Evolutionary conservation across 1,140 invertebrate genomes (phyloP).

Genomic region (Euglossa dilemma): DNA sequence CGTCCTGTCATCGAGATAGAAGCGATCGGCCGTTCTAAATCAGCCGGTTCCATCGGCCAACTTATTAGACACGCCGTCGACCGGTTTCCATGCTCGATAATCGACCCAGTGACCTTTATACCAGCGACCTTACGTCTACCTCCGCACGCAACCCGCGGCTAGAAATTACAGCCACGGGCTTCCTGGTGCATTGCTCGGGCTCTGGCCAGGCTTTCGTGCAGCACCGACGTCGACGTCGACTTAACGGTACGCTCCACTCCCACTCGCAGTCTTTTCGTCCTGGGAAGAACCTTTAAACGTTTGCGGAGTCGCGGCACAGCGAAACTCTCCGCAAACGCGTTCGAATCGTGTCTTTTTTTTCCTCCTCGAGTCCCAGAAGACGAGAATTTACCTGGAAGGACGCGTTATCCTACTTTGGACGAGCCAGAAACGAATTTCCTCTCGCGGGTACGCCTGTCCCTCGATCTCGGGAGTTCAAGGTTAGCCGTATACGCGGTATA

Average conservation of each 20-base stretch:
- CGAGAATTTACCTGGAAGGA: too few relatives aligned
- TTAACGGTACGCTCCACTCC: slow-evolving; percentile 13
- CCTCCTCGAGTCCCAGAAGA: too few relatives aligned
- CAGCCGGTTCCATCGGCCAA: slow-evolving; percentile 11
- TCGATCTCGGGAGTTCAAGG: too few relatives aligned
- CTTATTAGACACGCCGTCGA: slow-evolving; percentile 38
- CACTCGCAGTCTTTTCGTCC: background rate
- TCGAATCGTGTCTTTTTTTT: too few relatives aligned
- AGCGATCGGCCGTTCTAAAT: slow-evolving; percentile 19
- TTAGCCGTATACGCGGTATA: too few relatives aligned
- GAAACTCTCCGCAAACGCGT: too few relatives aligned
- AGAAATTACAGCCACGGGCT: slow-evolving; percentile 5
- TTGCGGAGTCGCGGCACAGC: background rate
- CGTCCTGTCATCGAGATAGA: slow-evolving; percentile 2
- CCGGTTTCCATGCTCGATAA: slow-evolving; percentile 48
- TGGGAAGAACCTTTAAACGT: background rate
- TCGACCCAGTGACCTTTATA: slow-evolving; percentile 57
- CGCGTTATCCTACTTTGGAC: too few relatives aligned
- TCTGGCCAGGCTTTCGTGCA: background rate
- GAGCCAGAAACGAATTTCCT: too few relatives aligned
- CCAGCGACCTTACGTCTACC: slow-evolving; percentile 6
- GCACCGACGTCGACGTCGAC: background rate
- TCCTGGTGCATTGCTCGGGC: slow-evolving; percentile 21
- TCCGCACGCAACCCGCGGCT: slow-evolving; percentile 28
- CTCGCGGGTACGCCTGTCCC: too few relatives aligned